A percentile compares a stretch with the other conserved stretches of the same genome.
These are phyloP conservation scores for Buathra laborator DNA, from an alignment of 2,888 invertebrate genomes.

Conservation along the genomic window DNA sequence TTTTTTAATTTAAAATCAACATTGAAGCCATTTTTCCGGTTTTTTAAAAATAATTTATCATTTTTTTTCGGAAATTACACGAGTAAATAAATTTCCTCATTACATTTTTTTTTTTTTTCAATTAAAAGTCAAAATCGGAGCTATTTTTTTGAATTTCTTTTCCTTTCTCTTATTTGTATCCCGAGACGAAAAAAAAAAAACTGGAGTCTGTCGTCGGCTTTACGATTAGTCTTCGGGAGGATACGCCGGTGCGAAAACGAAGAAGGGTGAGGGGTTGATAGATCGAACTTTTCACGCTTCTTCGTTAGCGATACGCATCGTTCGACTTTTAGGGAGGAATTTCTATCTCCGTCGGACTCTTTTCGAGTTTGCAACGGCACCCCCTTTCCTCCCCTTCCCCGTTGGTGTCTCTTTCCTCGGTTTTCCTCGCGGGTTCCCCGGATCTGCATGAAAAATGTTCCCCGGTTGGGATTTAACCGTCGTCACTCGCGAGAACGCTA, in stretches of 20 bases:
- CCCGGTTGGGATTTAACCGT: constrained; percentile 75
- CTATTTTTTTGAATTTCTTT: neutral
- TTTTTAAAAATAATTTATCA: too few relatives aligned
- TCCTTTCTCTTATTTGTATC: neutral
- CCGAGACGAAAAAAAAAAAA: constrained; percentile 28
- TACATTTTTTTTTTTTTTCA: too few relatives aligned
- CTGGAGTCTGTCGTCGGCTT: constrained; percentile 60
- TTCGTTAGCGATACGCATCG: constrained; percentile 68
- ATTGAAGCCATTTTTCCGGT: neutral
- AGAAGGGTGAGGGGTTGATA: constrained; percentile 43
- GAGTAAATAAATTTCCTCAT: too few relatives aligned
- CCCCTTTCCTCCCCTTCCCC: constrained; percentile 4
- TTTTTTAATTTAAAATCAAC: too few relatives aligned
- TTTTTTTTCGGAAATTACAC: too few relatives aligned
- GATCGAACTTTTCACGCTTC: constrained; percentile 65
- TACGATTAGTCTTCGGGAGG: constrained; percentile 55
- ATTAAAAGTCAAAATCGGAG: neutral
- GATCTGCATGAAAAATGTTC: constrained; percentile 75
- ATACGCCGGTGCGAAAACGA: neutral
- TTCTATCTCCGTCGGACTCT: constrained; percentile 42
- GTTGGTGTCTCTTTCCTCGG: neutral
- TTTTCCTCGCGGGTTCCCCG: constrained; percentile 40
- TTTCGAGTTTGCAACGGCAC: neutral
- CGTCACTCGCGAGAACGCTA: constrained; percentile 76
- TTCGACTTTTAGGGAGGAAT: constrained; percentile 53